Evolutionary conservation across 2,113 vertebrate genomes (phyloP).

Genomic region (Columba janthina): DNA sequence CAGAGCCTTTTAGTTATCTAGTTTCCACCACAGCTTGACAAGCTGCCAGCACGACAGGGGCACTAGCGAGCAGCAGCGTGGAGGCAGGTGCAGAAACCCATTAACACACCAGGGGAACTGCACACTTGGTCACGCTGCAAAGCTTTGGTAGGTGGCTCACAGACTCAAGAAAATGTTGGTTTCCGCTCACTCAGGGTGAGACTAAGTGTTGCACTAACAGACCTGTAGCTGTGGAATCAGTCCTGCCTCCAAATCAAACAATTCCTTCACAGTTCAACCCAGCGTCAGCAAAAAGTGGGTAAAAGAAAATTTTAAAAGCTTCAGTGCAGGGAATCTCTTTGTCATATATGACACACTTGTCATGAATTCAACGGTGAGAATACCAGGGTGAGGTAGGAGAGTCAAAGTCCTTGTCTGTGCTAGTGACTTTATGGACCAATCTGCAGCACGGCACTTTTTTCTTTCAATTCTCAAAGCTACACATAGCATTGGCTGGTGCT

Average conservation of each 20-base stretch:
- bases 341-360: background rate
- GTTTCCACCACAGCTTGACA: background rate
- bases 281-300: background rate
- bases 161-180: background rate
- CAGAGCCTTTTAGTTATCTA: background rate
- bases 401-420: background rate
- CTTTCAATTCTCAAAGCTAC: background rate
- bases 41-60: background rate
- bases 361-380: background rate
- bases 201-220: background rate
- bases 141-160: background rate
- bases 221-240: background rate
- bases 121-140: background rate
- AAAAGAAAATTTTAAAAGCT: background rate
- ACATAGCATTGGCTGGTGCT: background rate
- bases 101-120: background rate
- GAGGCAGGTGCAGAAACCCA: background rate
- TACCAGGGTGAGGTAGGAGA: background rate
- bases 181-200: background rate
- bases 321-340: background rate
- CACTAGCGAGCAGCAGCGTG: background rate
- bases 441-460: background rate
- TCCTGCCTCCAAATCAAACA: background rate
- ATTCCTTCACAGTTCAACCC: background rate
- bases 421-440: background rate